phyloP scores from a whole-genome alignment of 2,113 vertebrate genomes.

The Podocnemis expansa region DNA sequence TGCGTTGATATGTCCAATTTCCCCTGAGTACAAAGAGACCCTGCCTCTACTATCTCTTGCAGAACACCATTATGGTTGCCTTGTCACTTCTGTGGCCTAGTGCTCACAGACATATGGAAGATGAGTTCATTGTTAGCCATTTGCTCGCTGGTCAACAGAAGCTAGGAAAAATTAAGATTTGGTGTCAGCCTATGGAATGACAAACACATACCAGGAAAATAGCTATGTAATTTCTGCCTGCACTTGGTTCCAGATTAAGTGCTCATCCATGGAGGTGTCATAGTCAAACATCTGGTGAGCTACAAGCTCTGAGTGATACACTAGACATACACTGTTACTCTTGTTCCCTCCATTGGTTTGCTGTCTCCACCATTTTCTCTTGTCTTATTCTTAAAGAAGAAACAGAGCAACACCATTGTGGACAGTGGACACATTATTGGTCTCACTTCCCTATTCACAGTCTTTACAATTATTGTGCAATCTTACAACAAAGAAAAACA shows the following conservation, averaged over 20 bases:
- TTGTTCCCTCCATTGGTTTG: not conserved
- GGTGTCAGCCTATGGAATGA: not conserved
- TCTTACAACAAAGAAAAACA: conserved; percentile 29
- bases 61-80: not conserved
- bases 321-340: not conserved
- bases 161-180: not conserved
- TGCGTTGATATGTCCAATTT: not conserved
- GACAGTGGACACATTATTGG: not conserved
- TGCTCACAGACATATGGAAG: not conserved
- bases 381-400: not conserved
- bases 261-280: not conserved
- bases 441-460: not conserved
- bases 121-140: not conserved
- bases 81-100: not conserved
- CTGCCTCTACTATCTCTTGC: not conserved
- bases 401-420: not conserved
- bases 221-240: not conserved
- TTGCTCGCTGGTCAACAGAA: not conserved
- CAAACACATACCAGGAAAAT: not conserved
- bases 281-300: not conserved
- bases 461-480: not conserved
- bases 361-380: not conserved
- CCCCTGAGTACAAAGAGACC: not conserved
- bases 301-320: not conserved
- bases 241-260: not conserved